Evolutionary conservation across 2,113 vertebrate genomes (phyloP).

Genomic region (Ia io): DNA sequence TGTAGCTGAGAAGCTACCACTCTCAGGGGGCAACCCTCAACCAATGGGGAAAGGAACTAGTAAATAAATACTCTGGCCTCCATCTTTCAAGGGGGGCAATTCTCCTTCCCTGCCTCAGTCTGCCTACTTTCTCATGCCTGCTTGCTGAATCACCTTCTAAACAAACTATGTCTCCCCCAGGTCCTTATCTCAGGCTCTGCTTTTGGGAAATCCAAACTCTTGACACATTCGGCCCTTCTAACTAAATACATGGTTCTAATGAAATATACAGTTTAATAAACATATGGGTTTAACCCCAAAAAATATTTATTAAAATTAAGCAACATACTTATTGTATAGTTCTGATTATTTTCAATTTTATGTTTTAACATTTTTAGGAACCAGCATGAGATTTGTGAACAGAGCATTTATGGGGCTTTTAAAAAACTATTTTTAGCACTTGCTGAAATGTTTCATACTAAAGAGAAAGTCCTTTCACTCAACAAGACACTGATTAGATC

Average conservation of each 20-base stretch:
- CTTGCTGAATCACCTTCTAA: not conserved
- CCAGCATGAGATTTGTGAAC: not conserved
- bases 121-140: not conserved
- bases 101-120: not conserved
- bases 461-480: constrained; percentile 64
- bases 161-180: not conserved
- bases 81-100: not conserved
- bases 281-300: not conserved
- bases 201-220: not conserved
- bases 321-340: not conserved
- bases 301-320: not conserved
- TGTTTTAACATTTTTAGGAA: constrained; percentile 18
- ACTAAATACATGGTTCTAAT: not conserved
- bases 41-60: not conserved
- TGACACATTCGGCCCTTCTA: not conserved
- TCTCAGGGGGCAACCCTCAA: not conserved
- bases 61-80: not conserved
- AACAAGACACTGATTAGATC: constrained; percentile 58
- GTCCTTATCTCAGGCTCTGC: not conserved
- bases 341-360: constrained; percentile 23
- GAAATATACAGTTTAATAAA: not conserved
- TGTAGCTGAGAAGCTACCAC: not conserved
- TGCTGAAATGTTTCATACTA: constrained; percentile 49
- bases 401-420: not conserved
- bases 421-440: constrained; percentile 53